Percentiles rank a stretch among this genome's conserved stretches.
Conservation (phyloP, 2,113 vertebrate genomes). For the Ammodytes dubius region DNA sequence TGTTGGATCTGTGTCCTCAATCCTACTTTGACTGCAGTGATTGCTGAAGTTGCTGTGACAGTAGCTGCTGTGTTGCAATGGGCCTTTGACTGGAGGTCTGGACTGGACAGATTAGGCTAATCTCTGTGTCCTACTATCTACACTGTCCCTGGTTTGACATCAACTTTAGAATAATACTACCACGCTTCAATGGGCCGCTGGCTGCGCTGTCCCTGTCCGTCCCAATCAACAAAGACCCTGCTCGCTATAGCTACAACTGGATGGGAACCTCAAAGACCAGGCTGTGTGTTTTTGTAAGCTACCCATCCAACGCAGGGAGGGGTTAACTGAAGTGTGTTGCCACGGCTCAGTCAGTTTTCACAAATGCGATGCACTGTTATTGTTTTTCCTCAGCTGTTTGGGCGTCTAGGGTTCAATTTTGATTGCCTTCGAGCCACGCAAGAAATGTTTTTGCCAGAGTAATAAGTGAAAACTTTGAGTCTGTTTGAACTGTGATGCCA, state of each 20-base stretch:
- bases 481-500: not conserved
- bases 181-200: constrained; percentile 64
- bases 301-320: constrained; percentile 41
- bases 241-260: constrained; percentile 42
- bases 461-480: not conserved
- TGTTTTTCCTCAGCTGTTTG: constrained; percentile 49
- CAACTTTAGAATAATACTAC: constrained; percentile 74
- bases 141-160: constrained; percentile 78
- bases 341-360: constrained; percentile 39
- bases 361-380: constrained; percentile 28
- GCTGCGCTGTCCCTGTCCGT: constrained; percentile 46
- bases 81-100: constrained; percentile 52
- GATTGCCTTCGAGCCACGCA: not conserved
- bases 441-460: constrained; percentile 11
- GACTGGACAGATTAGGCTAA: constrained; percentile 54
- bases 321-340: constrained; percentile 61
- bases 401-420: constrained; percentile 22
- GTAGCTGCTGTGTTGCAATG: constrained; percentile 48
- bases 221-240: constrained; percentile 68
- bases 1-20: not conserved
- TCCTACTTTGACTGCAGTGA: constrained; percentile 44
- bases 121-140: constrained; percentile 68
- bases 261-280: constrained; percentile 66
- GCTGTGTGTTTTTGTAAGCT: constrained; percentile 69
- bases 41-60: constrained; percentile 49